Evolutionary conservation across 2,888 invertebrate genomes (phyloP), one percentile per base, ranked within the genome.

Genomic region (Dysmachus trigonus): DNA sequence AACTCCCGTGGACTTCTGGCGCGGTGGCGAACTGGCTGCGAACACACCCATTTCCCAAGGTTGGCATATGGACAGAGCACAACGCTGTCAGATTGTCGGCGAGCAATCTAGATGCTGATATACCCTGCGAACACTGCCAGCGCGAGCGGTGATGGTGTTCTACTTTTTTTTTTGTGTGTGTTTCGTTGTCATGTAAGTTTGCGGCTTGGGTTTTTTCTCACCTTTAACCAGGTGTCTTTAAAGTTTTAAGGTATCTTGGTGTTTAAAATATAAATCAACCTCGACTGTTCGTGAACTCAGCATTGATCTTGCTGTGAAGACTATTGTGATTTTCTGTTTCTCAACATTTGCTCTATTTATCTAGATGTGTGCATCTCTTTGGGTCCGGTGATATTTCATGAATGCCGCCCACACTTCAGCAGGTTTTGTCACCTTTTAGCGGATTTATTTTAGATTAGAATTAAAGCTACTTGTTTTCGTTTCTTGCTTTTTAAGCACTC

Each of bases 241-340:
- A 27, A 10, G 30, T 81, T 81, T 53, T 31, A 27, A 83, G 83
- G 41, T 83, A n/a, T 72, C 83, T 27, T 71, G 72, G 72, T 27
- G 18, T 31, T 76, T 33, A 74, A 74, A 85, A 76, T 74, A 85
- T 74, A 85, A 85, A 85, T 85, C 85, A 85, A 76, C 74, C 74
- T 85, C 85, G 51, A 41, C 51, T 85, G 85, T 51, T 85, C 85
- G 35, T 85, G 85, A 85, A 85, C 85, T 85, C 85, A 85, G 85
- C 85, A 85, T 85, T 85, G 85, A 85, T 85, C 85, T 85, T 85
- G 85, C 74, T 85, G 8, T 10, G 10, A 22, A 53, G 18, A 62
- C 47, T 47, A 18, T 53, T 72, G 83, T 35, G 33, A 18, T 27
- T 62, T 62, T 22, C 22, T 62, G 10, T 62, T 62, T 22, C 62